phyloP scores from a whole-genome alignment of 2,797 vertebrate genomes.

The Australoheros facetus region DNA sequence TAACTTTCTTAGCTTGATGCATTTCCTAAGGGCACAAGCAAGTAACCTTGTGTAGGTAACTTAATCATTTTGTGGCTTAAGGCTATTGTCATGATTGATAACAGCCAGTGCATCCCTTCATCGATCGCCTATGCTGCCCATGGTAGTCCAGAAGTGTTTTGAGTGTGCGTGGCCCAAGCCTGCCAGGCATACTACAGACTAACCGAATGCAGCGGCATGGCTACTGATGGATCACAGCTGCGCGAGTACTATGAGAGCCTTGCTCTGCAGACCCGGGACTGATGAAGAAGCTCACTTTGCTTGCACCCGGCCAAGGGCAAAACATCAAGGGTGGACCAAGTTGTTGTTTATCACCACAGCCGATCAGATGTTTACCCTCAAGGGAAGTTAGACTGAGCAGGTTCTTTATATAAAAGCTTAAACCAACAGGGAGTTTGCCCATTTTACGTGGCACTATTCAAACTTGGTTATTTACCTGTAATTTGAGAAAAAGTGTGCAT shows the following conservation, averaged over 20 bases:
- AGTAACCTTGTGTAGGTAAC: conserved; percentile 52
- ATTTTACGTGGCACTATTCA: conserved; percentile 46
- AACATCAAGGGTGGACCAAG: conserved; percentile 62
- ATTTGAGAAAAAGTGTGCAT: conserved; percentile 56
- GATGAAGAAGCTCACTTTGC: conserved; percentile 27
- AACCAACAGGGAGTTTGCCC: conserved; percentile 36
- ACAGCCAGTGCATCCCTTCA: conserved; percentile 63
- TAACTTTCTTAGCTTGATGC: conserved; percentile 61
- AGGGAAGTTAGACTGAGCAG: conserved; percentile 34
- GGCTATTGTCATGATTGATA: conserved; percentile 79
- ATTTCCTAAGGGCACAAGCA: conserved; percentile 47
- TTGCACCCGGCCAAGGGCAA: conserved; percentile 66
- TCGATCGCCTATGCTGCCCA: conserved; percentile 66
- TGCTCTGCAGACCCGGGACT: conserved; percentile 19
- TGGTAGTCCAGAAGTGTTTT: conserved; percentile 65
- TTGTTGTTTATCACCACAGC: conserved; percentile 69
- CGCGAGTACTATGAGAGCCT: conserved; percentile 30
- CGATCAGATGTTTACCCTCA: conserved; percentile 61
- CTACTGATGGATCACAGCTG: conserved; percentile 54
- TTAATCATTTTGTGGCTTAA: conserved; percentile 74
- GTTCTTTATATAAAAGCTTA: conserved; percentile 62
- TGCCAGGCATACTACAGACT: conserved; percentile 52
- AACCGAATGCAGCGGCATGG: conserved; percentile 44
- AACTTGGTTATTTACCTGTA: conserved; percentile 65
- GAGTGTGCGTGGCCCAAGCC: conserved; percentile 33